Conservation (phyloP, 2,797 vertebrate genomes). For the Linurgus olivaceus region DNA sequence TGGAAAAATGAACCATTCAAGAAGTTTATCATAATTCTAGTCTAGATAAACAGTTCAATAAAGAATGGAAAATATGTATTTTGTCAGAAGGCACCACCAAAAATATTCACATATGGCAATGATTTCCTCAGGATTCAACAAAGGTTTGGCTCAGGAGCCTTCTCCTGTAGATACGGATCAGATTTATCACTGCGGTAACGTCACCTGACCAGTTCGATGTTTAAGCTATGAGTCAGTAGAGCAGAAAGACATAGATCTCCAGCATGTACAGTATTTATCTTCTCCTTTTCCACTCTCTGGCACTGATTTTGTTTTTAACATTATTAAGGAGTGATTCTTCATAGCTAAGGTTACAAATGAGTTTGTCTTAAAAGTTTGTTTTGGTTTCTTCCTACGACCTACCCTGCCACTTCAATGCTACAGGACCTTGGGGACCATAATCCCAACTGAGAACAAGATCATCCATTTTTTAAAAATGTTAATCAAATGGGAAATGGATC, state of each 20-base stretch:
- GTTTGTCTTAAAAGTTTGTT: constrained; percentile 38
- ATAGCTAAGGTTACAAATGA: constrained; percentile 32
- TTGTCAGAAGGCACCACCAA: constrained; percentile 31
- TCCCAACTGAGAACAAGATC: background rate
- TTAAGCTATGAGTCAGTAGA: constrained; percentile 46
- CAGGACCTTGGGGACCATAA: background rate
- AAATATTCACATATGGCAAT: constrained; percentile 69
- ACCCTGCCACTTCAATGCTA: background rate
- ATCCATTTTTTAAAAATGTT: background rate
- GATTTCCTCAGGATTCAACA: constrained; percentile 62
- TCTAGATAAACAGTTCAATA: constrained; percentile 66
- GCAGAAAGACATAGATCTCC: background rate
- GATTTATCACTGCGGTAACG: constrained; percentile 46
- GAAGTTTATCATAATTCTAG: constrained; percentile 61
- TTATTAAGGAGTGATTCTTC: constrained; percentile 36
- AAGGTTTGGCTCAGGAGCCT: constrained; percentile 34
- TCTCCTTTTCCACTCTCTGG: background rate
- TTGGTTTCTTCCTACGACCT: background rate
- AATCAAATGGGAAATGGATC: background rate
- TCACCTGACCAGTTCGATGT: constrained; percentile 25
- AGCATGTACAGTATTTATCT: constrained; percentile 18
- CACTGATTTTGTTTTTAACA: constrained; percentile 21
- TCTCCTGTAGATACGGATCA: constrained; percentile 52
- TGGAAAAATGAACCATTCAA: constrained; percentile 28
- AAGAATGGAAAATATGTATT: constrained; percentile 66